Evolutionary conservation across 2,113 vertebrate genomes (phyloP).

Genomic region (Embiotoca jacksoni): DNA sequence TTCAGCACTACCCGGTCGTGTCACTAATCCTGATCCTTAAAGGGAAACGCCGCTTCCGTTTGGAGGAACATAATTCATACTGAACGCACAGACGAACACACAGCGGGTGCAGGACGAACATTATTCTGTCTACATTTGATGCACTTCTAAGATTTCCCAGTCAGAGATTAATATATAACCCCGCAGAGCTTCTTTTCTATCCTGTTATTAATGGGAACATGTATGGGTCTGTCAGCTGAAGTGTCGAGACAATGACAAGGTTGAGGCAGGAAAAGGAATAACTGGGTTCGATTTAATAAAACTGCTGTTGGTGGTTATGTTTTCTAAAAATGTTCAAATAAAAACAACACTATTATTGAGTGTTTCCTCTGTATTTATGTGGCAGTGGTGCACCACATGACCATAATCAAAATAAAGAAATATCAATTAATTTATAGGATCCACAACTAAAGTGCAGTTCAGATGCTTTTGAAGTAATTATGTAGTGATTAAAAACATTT

Average conservation of each 20-base stretch:
- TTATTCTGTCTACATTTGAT: not conserved
- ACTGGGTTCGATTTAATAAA: too few species aligned
- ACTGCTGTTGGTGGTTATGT: too few species aligned
- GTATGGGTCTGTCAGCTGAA: not conserved
- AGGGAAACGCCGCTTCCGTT: slow-evolving; percentile 61
- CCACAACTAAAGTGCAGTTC: too few species aligned
- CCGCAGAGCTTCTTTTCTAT: not conserved
- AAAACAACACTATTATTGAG: too few species aligned
- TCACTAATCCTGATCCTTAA: slow-evolving; percentile 83
- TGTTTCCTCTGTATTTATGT: too few species aligned
- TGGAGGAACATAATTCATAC: slow-evolving; percentile 14
- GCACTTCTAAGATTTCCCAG: too few species aligned
- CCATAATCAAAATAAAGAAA: too few species aligned
- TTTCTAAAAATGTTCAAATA: not conserved
- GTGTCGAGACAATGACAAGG: not conserved
- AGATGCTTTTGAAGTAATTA: too few species aligned
- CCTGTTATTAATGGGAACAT: not conserved
- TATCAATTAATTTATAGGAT: too few species aligned
- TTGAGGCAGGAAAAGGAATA: too few species aligned
- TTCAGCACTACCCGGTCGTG: slow-evolving; percentile 42
- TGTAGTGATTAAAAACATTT: too few species aligned
- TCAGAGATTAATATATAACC: not conserved
- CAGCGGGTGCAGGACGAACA: not conserved
- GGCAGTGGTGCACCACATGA: too few species aligned
- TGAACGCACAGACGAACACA: not conserved